Base-by-base conservation (phyloP, 1,140 invertebrate genomes). In the Drosophila mayri region DNA sequence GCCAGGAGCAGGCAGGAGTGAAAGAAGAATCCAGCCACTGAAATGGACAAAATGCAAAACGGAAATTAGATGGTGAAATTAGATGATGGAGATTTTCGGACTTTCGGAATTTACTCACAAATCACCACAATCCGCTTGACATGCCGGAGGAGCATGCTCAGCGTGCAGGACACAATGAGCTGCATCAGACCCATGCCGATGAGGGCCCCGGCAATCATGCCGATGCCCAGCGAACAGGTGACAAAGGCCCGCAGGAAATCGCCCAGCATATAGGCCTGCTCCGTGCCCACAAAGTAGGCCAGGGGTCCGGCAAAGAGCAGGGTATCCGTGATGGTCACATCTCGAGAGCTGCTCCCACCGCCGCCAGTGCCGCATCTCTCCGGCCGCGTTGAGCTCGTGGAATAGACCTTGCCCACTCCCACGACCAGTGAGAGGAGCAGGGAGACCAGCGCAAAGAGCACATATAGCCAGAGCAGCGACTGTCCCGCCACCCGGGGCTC, bases 211-310 rank as follows among this genome's bases (percentile, higher is more conserved):
- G 94, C 94, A 3, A 95, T 93, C 59, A 94, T 93, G 11, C 94
- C 93, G 18, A 95, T 93, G 14, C 95, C 95, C 73, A 95, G 79
- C 1, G 95, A 94, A 80, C 95, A 96, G 30, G 92, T 92, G 25
- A 93, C 91, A 44, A 92, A 93, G 37, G 92, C 92, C 92, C 95
- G 94, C 41, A 94, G 93, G 76, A 95, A 96, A 68, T 95, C 95
- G 3, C 94, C 93, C 57, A 94, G 94, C 91, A 96, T 95, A 68
- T 95, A 95, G 38, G 94, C 95, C 83, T 96, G 95, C 75, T 96
- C 95, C 22, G 95, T 93, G 30, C 95, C 95, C 61, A 96, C 95
- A 70, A 95, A 96, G 18, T 95, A 92, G 3, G 95, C 94, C 43
- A 96, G 80, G 0, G 95, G 95, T 0, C 95, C 94, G 11, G 95